Conservation (phyloP, 2,888 invertebrate species). For the Perizoma affinitatum region DNA sequence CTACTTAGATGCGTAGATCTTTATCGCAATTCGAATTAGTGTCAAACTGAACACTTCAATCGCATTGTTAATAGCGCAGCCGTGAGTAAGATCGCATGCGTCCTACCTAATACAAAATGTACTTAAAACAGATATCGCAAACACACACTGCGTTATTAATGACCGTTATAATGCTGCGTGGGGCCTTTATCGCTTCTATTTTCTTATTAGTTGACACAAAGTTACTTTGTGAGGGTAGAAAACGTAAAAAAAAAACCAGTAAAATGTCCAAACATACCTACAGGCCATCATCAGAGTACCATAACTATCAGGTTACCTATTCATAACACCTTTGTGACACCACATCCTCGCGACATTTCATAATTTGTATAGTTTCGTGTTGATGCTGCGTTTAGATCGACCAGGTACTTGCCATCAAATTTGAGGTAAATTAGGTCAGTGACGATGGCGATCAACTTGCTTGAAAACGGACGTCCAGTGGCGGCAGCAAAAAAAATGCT, state of each 20-base stretch:
- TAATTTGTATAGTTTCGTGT: slow-evolving; percentile 40
- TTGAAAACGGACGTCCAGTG: too few relatives aligned
- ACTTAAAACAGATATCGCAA: too few relatives aligned
- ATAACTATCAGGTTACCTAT: slow-evolving; percentile 50
- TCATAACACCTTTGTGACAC: slow-evolving; percentile 41
- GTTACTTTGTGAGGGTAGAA: neutral
- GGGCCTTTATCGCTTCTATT: neutral
- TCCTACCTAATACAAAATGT: too few relatives aligned
- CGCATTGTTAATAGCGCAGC: too few relatives aligned
- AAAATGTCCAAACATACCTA: slow-evolving; percentile 28
- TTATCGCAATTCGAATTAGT: too few relatives aligned
- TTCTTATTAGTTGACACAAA: neutral
- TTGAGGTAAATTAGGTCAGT: neutral
- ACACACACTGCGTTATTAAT: too few relatives aligned
- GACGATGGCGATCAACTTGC: neutral
- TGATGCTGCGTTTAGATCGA: slow-evolving; percentile 43
- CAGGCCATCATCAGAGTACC: slow-evolving; percentile 31
- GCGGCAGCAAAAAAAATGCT: too few relatives aligned
- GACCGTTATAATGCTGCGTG: too few relatives aligned
- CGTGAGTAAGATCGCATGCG: too few relatives aligned
- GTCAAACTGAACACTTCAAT: too few relatives aligned
- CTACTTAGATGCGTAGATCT: too few relatives aligned
- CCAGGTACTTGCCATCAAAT: slow-evolving; percentile 11
- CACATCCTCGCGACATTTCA: slow-evolving; percentile 43
- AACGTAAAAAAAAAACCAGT: slow-evolving; percentile 15